Conservation (phyloP, 2,113 vertebrate genomes). For the Trogon melanurus region DNA sequence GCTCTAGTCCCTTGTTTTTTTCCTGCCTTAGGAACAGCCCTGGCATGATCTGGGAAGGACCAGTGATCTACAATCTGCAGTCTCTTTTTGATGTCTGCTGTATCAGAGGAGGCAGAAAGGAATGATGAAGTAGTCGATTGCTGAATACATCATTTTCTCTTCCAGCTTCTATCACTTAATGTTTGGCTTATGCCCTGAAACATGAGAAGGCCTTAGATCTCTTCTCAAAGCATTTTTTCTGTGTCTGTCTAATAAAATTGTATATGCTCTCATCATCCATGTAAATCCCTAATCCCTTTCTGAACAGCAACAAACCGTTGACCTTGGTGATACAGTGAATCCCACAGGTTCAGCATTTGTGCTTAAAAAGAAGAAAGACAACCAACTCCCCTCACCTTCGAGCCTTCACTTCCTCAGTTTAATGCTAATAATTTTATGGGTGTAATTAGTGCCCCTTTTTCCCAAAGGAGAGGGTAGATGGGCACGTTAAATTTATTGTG, state of each 20-base stretch:
- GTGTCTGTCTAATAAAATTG: constrained; percentile 27
- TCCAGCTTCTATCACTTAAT: constrained; percentile 32
- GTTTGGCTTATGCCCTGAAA: constrained; percentile 49
- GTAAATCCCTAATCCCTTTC: constrained; percentile 19
- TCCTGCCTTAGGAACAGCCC: neutral
- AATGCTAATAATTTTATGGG: neutral
- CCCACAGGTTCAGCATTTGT: neutral
- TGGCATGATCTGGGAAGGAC: neutral
- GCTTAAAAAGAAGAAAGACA: neutral
- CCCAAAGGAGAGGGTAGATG: neutral
- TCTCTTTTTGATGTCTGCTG: neutral
- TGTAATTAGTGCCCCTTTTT: neutral
- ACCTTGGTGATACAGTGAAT: neutral
- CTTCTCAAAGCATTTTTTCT: neutral
- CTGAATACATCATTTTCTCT: neutral
- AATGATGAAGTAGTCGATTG: neutral
- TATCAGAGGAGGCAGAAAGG: neutral
- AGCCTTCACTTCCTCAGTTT: neutral
- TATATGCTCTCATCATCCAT: constrained; percentile 26
- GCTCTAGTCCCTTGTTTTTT: neutral
- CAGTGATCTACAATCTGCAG: rapidly evolving
- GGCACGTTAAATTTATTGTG: neutral
- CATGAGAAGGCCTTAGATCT: constrained; percentile 36
- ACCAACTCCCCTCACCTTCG: neutral
- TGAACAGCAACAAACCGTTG: constrained; percentile 9